Evolutionary conservation across 1,140 invertebrate species (phyloP).

Genomic region (Wasmannia auropunctata): DNA sequence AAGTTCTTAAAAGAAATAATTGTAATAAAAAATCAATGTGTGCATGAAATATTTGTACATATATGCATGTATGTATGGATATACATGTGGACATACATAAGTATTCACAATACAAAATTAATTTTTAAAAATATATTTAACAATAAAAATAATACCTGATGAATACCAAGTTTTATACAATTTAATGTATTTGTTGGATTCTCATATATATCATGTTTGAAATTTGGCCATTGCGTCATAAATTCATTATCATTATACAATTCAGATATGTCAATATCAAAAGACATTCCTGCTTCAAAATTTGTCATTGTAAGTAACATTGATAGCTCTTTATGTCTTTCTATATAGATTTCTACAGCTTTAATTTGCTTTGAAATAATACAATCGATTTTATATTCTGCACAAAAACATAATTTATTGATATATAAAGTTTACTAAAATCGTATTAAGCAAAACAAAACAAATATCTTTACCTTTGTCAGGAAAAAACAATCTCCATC

Average conservation of each 20-base stretch:
- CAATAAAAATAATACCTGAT: slow-evolving; percentile 86
- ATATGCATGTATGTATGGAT: background rate
- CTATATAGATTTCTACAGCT: slow-evolving; percentile 86
- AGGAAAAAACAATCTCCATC: slow-evolving; percentile 90
- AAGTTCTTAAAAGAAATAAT: too few relatives aligned
- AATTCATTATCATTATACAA: slow-evolving; percentile 88
- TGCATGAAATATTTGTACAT: too few relatives aligned
- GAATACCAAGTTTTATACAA: slow-evolving; percentile 90
- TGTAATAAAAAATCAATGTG: too few relatives aligned
- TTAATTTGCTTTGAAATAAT: slow-evolving; percentile 85
- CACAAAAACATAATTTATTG: slow-evolving; percentile 69
- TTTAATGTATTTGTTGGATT: slow-evolving; percentile 88
- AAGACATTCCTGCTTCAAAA: slow-evolving; percentile 88
- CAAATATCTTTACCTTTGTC: slow-evolving; percentile 86
- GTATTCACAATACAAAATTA: background rate
- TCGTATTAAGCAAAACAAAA: too few relatives aligned
- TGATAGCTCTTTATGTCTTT: slow-evolving; percentile 82
- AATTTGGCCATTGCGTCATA: slow-evolving; percentile 86
- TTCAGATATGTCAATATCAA: slow-evolving; percentile 88
- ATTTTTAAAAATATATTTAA: slow-evolving; percentile 14
- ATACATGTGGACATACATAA: background rate
- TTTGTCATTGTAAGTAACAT: slow-evolving; percentile 85
- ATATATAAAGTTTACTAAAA: slow-evolving; percentile 14
- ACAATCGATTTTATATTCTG: slow-evolving; percentile 85
- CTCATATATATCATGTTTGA: slow-evolving; percentile 88